These are phyloP conservation scores for Sciaenops ocellatus DNA, from an alignment of 2,797 vertebrate genomes.

Conservation along the genomic window DNA sequence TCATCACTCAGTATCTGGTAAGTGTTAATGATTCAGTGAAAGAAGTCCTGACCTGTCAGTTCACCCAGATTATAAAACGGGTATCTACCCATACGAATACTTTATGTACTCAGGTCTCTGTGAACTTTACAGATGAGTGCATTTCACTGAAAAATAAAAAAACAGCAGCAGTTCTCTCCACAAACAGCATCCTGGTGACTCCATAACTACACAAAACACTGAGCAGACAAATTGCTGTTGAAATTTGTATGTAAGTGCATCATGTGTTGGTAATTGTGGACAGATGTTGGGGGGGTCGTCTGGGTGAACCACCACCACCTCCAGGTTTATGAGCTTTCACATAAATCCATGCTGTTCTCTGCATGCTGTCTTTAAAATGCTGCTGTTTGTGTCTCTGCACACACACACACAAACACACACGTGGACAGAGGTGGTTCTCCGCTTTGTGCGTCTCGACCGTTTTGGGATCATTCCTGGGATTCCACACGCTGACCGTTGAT, in stretches of 20 bases:
- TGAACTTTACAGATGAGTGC: background rate
- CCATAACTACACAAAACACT: background rate
- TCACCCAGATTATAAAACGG: no score
- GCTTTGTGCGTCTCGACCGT: background rate
- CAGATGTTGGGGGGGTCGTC: conserved; percentile 68
- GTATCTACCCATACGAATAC: rapidly evolving
- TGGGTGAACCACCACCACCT: no score
- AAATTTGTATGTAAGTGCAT: background rate
- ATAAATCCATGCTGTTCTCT: conserved; percentile 62
- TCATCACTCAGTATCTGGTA: background rate
- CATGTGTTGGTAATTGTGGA: conserved; percentile 59
- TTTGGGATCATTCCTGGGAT: conserved; percentile 8
- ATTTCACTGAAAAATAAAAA: background rate
- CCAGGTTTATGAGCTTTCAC: conserved; percentile 79
- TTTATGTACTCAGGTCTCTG: background rate
- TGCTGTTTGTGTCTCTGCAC: background rate
- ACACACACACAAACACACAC: background rate
- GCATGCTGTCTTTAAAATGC: conserved; percentile 16
- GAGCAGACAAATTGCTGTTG: background rate
- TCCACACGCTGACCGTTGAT: conserved; percentile 4
- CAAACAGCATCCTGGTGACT: background rate
- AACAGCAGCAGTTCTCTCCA: conserved; percentile 4
- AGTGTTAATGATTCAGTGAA: background rate
- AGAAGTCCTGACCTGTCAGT: background rate
- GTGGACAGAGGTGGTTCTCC: background rate